Evolutionary conservation across 2,888 invertebrate species (phyloP).

Genomic region (Chaetogeoica ovagalla): DNA sequence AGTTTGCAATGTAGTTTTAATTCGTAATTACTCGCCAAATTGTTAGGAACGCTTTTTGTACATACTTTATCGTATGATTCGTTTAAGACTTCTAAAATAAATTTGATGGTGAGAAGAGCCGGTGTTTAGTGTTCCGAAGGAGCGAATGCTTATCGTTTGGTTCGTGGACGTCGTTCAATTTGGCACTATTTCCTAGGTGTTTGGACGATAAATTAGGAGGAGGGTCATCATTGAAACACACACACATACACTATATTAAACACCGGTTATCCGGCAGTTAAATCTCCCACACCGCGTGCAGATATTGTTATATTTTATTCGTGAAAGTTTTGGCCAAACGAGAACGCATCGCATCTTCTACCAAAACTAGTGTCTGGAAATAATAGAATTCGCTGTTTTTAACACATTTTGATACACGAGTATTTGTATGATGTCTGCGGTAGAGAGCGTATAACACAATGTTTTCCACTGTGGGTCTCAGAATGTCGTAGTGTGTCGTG

Average conservation of each 20-base stretch:
- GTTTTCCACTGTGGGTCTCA: no score
- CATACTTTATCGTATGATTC: not conserved
- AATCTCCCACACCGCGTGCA: not conserved
- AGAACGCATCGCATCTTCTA: no score
- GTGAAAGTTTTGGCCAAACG: not conserved
- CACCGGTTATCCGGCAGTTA: slow-evolving; percentile 23
- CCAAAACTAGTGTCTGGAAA: no score
- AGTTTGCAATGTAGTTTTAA: no score
- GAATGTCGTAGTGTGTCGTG: no score
- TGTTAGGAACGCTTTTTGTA: no score
- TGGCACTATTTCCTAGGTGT: slow-evolving; percentile 34
- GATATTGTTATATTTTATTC: not conserved
- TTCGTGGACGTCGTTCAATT: slow-evolving; percentile 43
- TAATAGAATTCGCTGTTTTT: no score
- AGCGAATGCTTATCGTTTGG: slow-evolving; percentile 24
- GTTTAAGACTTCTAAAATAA: slow-evolving; percentile 2
- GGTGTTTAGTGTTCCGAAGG: not conserved
- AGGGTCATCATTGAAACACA: slow-evolving; percentile 29
- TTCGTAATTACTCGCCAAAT: no score
- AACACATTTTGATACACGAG: no score
- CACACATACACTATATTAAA: no score
- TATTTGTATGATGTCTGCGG: no score
- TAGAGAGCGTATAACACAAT: no score
- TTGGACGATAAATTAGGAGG: slow-evolving; percentile 32
- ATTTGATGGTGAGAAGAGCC: not conserved